A percentile compares a stretch with the other conserved stretches of the same genome.
phyloP scores from a whole-genome alignment of 2,797 vertebrate genomes.

The Scolopax rusticola region DNA sequence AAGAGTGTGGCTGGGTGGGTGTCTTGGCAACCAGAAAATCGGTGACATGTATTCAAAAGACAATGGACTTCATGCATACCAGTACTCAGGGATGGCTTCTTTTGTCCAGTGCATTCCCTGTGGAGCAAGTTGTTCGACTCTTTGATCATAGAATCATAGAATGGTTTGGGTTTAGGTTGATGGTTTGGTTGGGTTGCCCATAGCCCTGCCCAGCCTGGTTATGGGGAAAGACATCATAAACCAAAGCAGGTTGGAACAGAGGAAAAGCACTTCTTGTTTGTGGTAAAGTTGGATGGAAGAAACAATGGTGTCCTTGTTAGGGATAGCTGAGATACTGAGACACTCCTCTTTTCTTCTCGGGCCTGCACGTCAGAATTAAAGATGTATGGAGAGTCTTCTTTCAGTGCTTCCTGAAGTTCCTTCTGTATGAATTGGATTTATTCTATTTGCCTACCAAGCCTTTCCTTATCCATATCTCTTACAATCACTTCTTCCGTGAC shows the following conservation, averaged over 20 bases:
- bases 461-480: background rate
- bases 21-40: background rate
- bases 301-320: background rate
- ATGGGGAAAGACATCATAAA: background rate
- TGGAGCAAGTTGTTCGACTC: background rate
- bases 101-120: background rate
- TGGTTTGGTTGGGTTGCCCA: too few species aligned
- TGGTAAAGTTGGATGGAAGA: accelerated
- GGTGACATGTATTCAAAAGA: accelerated
- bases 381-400: background rate
- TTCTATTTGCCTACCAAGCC: background rate
- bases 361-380: background rate
- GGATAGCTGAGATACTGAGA: background rate
- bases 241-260: background rate
- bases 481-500: accelerated
- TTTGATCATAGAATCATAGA: background rate
- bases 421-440: background rate
- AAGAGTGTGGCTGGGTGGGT: background rate
- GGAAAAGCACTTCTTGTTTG: background rate
- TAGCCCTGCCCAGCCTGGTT: too few species aligned
- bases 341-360: accelerated
- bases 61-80: background rate
- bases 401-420: background rate
- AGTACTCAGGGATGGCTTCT: background rate
- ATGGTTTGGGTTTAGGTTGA: too few species aligned